Percentiles rank a stretch among this genome's conserved stretches.
Conservation (phyloP, 2,888 invertebrate species). For the Ephialtes manifestator region DNA sequence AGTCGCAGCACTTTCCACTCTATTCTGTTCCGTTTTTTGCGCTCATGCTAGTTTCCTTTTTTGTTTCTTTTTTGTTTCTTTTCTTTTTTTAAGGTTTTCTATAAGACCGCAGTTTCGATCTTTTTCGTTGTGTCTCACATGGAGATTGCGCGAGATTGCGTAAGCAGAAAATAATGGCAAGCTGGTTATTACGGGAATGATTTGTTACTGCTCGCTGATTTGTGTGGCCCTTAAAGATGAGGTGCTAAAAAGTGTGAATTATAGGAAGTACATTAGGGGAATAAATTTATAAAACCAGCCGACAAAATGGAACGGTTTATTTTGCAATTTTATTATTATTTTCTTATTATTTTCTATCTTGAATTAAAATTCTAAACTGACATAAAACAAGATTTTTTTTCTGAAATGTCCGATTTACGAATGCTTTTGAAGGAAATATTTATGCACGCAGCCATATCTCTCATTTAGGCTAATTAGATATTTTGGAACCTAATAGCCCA, state of each 20-base stretch:
- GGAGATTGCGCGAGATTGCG: conserved; percentile 23
- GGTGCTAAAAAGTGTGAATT: not conserved
- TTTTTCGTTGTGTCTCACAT: conserved; percentile 16
- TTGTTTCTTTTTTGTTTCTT: not conserved
- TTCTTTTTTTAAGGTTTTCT: not conserved
- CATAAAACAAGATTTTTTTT: too few species aligned
- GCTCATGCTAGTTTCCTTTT: not conserved
- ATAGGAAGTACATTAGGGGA: too few species aligned
- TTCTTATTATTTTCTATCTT: too few species aligned
- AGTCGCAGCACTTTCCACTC: conserved; percentile 41
- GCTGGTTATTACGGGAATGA: conserved; percentile 7
- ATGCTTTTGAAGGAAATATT: too few species aligned
- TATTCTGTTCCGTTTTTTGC: conserved; percentile 47
- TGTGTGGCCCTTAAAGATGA: not conserved
- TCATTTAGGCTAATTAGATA: too few species aligned
- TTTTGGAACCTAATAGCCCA: too few species aligned
- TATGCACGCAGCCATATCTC: too few species aligned
- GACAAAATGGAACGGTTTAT: too few species aligned
- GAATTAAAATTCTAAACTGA: too few species aligned
- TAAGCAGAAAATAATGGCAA: conserved; percentile 39
- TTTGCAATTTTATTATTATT: too few species aligned
- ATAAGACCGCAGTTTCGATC: not conserved
- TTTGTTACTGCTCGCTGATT: not conserved
- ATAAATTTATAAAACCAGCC: too few species aligned
- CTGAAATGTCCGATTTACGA: too few species aligned